A percentile compares a stretch with the other conserved stretches of the same genome.
phyloP scores from a whole-genome alignment of 2,113 vertebrate species.

The Ammodytes dubius region DNA sequence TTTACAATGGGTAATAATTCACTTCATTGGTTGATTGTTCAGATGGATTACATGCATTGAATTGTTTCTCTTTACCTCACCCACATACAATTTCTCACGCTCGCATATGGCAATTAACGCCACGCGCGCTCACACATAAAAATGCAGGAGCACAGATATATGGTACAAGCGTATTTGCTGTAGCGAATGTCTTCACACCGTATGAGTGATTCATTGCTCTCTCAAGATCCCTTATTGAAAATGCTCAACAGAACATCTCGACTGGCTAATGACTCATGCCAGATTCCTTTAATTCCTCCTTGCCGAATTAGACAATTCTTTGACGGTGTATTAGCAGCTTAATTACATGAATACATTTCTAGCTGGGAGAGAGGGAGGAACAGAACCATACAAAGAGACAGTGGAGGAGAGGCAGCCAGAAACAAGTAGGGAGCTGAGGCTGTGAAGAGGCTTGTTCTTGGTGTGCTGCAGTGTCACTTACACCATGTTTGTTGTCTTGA shows the following conservation, averaged over 20 bases:
- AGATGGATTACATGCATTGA: constrained; percentile 77
- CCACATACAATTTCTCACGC: constrained; percentile 75
- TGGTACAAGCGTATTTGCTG: constrained; percentile 59
- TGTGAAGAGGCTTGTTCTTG: constrained; percentile 57
- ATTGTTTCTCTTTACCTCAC: constrained; percentile 76
- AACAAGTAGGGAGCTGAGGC: constrained; percentile 66
- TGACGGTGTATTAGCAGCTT: constrained; percentile 88
- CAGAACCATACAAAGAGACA: constrained; percentile 64
- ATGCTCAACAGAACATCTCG: constrained; percentile 84
- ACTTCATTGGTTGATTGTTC: constrained; percentile 76
- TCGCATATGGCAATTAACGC: constrained; percentile 76
- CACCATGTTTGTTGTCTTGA: constrained; percentile 10
- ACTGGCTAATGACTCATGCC: constrained; percentile 88
- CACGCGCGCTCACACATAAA: constrained; percentile 41
- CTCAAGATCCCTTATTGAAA: constrained; percentile 82
- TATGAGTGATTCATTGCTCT: constrained; percentile 82
- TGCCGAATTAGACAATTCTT: constrained; percentile 89
- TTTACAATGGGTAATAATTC: constrained; percentile 83
- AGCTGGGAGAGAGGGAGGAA: constrained; percentile 71
- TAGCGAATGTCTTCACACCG: constrained; percentile 70
- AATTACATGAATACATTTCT: constrained; percentile 87
- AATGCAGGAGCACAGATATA: constrained; percentile 67
- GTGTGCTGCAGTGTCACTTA: constrained; percentile 46
- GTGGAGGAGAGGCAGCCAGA: constrained; percentile 55
- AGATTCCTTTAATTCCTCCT: constrained; percentile 89